phyloP scores from a whole-genome alignment of 2,888 invertebrate species.

The Dexiosoma caninum region DNA sequence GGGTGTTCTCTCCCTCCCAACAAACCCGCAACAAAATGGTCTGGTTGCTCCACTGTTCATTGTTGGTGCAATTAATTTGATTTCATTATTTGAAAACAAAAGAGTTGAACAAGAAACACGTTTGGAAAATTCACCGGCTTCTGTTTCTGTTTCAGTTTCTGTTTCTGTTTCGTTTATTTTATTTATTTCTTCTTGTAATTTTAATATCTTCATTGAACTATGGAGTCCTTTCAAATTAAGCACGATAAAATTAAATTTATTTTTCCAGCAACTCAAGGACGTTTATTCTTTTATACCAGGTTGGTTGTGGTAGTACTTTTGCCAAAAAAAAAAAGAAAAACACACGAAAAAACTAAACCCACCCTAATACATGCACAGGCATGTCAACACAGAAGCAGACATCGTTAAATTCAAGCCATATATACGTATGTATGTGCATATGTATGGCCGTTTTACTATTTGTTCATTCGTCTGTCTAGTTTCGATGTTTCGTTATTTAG shows the following conservation, averaged over 20 bases:
- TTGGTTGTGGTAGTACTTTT: background rate
- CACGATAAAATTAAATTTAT: conserved; percentile 7
- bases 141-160: no score
- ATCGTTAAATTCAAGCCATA: no score
- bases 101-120: conserved; percentile 47
- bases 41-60: background rate
- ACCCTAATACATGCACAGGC: background rate
- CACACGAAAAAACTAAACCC: conserved; percentile 3
- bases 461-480: background rate
- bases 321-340: background rate
- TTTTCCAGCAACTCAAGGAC: conserved; percentile 38
- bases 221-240: conserved; percentile 47
- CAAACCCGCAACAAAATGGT: background rate
- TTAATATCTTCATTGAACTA: background rate
- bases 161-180: no score
- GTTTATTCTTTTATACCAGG: conserved; percentile 26
- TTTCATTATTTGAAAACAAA: conserved; percentile 35
- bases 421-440: background rate
- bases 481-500: conserved; percentile 7
- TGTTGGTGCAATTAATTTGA: background rate
- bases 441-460: conserved; percentile 2
- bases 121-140: conserved; percentile 15
- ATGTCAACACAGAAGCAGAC: background rate
- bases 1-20: no score
- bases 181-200: background rate